Evolutionary conservation across 2,888 invertebrate genomes (phyloP), one percentile per base, ranked within the genome.

Genomic region (Zygaena filipendulae): DNA sequence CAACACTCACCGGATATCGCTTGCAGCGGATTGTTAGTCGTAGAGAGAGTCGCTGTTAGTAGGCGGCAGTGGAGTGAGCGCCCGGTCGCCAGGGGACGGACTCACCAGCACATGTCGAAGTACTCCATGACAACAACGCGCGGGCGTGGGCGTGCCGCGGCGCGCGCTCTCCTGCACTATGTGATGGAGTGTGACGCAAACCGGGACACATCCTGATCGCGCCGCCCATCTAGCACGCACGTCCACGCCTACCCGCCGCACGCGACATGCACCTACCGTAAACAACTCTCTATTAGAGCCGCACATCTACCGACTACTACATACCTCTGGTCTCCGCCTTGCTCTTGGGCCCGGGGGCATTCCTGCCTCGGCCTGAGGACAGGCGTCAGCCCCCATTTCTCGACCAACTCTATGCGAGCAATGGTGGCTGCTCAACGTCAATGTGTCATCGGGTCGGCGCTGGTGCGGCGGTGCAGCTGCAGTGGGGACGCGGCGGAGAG

Each of bases 341-440:
- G 86, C 77, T 85, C 85, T 74, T 82, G 83, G 79, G 83, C 84
- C 82, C 82, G 87, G 87, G 91, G 92, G 88, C 90, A 89, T 85
- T 92, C 92, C 89, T 91, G 92, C 87, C 92, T 91, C 89, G 92
- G 92, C 85, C 90, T 89, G 87, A 93, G 91, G 90, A 93, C 92
- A 88, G 94, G 94, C 88, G 93, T 93, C 85, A 94, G 91, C 90
- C 94, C 94, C 94, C 94, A 94, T 92, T 92, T 91, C 86, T 94
- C 93, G 84, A 92, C 88, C 85, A 93, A 92, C 88, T 93, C 93
- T 90, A 94, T 91, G 86, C 92, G 93, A 88, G 94, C 92, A 95
- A 94, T 94, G 91, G 90, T 91, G 91, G 86, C 87, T 85, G 85
- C 82, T 84, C 85, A 84, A 66, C 46, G 52, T 62, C 66, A 70